Evolutionary conservation across 1,140 invertebrate species (phyloP).

Genomic region (Cylas formicarius): DNA sequence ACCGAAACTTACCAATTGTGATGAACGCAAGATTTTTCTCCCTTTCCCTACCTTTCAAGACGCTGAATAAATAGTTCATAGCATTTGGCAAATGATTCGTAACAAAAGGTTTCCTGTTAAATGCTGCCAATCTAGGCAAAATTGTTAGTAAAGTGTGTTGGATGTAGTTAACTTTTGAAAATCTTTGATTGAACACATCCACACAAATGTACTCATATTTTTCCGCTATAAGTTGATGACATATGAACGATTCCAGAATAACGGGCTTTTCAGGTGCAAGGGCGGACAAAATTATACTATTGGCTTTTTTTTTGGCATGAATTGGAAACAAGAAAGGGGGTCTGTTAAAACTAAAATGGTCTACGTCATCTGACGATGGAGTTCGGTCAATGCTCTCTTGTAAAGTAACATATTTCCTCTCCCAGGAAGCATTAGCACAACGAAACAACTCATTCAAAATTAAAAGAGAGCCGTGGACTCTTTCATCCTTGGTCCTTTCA

Average conservation of each 20-base stretch:
- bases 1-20: conserved; percentile 55
- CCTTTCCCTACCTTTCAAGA: conserved; percentile 69
- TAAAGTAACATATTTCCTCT: conserved; percentile 68
- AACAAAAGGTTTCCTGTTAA: conserved; percentile 77
- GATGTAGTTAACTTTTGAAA: conserved; percentile 63
- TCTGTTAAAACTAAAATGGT: conserved; percentile 20
- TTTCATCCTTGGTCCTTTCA: conserved; percentile 79
- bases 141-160: conserved; percentile 83
- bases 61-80: conserved; percentile 70
- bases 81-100: conserved; percentile 68
- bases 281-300: conserved; percentile 22
- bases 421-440: conserved; percentile 87
- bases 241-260: conserved; percentile 79
- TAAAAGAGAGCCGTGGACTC: conserved; percentile 86
- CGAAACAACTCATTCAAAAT: conserved; percentile 91
- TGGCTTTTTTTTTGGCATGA: conserved; percentile 21
- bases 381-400: conserved; percentile 45
- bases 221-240: conserved; percentile 73
- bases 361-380: conserved; percentile 20
- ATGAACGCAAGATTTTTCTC: conserved; percentile 81
- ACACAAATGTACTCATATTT: conserved; percentile 78
- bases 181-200: conserved; percentile 68
- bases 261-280: conserved; percentile 41
- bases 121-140: conserved; percentile 89
- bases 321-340: conserved; percentile 23